phyloP scores from a whole-genome alignment of 2,113 vertebrate species.

The Carollia perspicillata region DNA sequence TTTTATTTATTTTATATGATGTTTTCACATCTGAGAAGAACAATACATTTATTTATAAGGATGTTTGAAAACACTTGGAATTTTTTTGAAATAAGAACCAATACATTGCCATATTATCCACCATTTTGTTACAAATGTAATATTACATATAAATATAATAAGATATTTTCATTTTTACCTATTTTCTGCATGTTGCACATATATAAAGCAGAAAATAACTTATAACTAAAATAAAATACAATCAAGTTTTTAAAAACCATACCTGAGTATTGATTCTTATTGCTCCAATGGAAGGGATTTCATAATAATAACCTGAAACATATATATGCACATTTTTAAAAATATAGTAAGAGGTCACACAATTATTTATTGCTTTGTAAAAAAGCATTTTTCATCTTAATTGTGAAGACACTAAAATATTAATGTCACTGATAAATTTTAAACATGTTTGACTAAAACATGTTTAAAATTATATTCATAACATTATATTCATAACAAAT shows the following conservation, averaged over 20 bases:
- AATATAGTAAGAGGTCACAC: not conserved
- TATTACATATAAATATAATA: not conserved
- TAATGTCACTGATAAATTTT: not conserved
- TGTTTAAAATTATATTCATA: not conserved
- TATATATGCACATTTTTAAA: not conserved
- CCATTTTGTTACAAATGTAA: not conserved
- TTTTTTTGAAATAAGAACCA: not conserved
- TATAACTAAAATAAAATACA: not conserved
- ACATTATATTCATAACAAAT: not conserved
- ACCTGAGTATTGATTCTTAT: conserved; percentile 99
- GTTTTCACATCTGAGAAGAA: not conserved
- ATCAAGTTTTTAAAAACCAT: conserved; percentile 45
- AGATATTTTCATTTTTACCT: not conserved
- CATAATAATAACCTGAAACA: conserved; percentile 95
- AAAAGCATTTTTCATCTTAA: not conserved
- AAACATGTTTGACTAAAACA: not conserved
- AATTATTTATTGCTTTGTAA: not conserved
- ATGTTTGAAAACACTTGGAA: not conserved
- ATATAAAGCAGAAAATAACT: conserved; percentile 10
- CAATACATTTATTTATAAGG: not conserved
- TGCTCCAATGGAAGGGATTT: conserved; percentile 98
- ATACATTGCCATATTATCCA: not conserved
- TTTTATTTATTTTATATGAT: not conserved
- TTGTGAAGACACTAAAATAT: not conserved
- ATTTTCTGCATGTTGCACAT: not conserved